These are phyloP conservation scores for Gymnarchus niloticus DNA, from an alignment of 2,113 vertebrate genomes.

Conservation along the genomic window DNA sequence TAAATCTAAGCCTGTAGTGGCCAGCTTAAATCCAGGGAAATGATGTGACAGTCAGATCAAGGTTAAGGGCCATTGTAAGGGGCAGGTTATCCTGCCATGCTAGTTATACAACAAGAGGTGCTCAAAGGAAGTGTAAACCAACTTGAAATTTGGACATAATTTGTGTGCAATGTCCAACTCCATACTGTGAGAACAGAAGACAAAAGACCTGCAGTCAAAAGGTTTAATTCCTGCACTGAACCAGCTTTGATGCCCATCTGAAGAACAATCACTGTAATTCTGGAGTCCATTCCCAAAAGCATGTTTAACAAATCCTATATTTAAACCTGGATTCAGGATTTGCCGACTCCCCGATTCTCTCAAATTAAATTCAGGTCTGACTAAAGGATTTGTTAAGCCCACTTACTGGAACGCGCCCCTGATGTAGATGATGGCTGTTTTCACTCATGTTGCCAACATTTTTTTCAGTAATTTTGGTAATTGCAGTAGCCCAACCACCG, in stretches of 20 bases:
- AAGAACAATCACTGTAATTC: neutral
- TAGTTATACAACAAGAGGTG: neutral
- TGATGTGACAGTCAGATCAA: neutral
- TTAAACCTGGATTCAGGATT: too few relatives aligned
- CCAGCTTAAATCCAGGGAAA: too few relatives aligned
- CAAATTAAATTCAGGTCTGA: too few relatives aligned
- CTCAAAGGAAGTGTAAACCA: neutral
- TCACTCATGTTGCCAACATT: neutral
- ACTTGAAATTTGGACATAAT: neutral
- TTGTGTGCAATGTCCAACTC: neutral
- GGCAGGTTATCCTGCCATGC: neutral
- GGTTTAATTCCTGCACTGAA: neutral
- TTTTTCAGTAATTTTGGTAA: neutral
- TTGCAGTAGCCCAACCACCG: neutral
- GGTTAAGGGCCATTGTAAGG: too few relatives aligned
- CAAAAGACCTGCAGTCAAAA: neutral
- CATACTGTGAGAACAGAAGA: neutral
- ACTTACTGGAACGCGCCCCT: too few relatives aligned
- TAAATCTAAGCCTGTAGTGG: neutral
- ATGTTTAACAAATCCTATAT: too few relatives aligned
- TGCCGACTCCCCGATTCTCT: too few relatives aligned
- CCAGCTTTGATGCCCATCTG: neutral
- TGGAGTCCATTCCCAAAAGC: too few relatives aligned
- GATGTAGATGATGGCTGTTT: neutral
- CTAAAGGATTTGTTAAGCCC: too few relatives aligned